Evolutionary conservation across 2,888 invertebrate species (phyloP).

Genomic region (Troides aeacus): DNA sequence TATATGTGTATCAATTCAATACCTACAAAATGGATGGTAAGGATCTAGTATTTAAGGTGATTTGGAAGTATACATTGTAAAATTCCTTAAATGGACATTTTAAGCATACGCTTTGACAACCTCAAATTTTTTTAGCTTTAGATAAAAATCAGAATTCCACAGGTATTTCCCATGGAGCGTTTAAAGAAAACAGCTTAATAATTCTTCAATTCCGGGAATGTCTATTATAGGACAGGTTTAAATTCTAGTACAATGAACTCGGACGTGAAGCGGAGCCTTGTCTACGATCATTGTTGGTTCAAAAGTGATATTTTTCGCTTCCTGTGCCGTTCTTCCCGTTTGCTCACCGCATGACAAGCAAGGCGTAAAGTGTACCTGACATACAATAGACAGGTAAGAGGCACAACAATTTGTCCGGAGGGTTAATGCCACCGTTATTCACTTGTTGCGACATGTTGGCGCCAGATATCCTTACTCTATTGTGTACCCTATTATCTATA

Average conservation of each 20-base stretch:
- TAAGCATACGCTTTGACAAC: neutral
- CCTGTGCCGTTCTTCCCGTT: slow-evolving; percentile 29
- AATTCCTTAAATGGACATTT: neutral
- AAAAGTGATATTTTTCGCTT: slow-evolving; percentile 30
- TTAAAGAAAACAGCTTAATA: slow-evolving; percentile 13
- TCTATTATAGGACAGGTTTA: slow-evolving; percentile 26
- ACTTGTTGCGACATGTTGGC: slow-evolving; percentile 65
- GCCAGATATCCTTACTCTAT: slow-evolving; percentile 60
- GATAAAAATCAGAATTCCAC: slow-evolving; percentile 17
- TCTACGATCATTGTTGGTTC: slow-evolving; percentile 26
- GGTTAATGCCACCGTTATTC: slow-evolving; percentile 61
- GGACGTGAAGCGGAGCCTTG: slow-evolving; percentile 27
- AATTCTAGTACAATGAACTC: slow-evolving; percentile 25
- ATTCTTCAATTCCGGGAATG: slow-evolving; percentile 27
- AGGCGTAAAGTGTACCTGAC: slow-evolving; percentile 52
- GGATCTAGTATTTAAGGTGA: neutral
- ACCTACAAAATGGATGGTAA: neutral
- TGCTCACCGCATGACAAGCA: slow-evolving; percentile 29
- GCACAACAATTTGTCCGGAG: slow-evolving; percentile 40
- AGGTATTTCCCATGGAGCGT: slow-evolving; percentile 18
- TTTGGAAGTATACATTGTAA: neutral
- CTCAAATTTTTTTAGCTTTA: neutral
- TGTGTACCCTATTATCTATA: slow-evolving; percentile 42
- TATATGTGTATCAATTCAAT: neutral
- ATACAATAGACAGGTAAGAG: slow-evolving; percentile 60